Evolutionary conservation across 2,113 vertebrate species (phyloP).

Genomic region (Plectropomus leopardus): DNA sequence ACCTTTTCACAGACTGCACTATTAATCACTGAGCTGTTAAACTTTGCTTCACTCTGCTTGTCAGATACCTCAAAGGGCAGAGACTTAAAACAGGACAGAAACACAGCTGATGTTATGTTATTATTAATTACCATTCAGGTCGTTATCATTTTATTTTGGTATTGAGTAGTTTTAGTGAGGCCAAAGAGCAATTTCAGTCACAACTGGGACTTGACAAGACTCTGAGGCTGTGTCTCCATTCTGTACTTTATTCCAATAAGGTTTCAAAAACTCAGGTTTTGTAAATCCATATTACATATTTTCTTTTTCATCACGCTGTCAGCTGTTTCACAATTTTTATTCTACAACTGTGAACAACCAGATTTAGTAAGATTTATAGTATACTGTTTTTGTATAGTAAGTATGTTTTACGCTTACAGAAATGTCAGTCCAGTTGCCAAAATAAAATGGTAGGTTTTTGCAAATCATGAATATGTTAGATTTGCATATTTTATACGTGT

Average conservation of each 20-base stretch:
- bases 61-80: conserved; percentile 32
- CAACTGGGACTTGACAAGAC: conserved; percentile 10
- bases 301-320: neutral
- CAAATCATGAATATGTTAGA: too few relatives aligned
- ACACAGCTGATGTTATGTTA: neutral
- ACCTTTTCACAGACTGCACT: conserved; percentile 22
- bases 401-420: too few relatives aligned
- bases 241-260: neutral
- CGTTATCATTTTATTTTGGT: neutral
- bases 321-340: neutral
- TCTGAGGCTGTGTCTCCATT: neutral
- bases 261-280: neutral
- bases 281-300: too few relatives aligned
- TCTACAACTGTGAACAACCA: too few relatives aligned
- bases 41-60: conserved; percentile 50
- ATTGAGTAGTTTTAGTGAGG: neutral
- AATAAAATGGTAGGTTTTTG: too few relatives aligned
- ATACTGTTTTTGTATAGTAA: too few relatives aligned
- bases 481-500: too few relatives aligned
- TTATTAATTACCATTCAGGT: conserved; percentile 20
- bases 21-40: conserved; percentile 62
- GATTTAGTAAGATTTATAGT: too few relatives aligned
- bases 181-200: neutral
- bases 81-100: conserved; percentile 40
- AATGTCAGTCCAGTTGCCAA: too few relatives aligned